phyloP scores from a whole-genome alignment of 2,113 vertebrate genomes.

The Lamprotornis superbus region DNA sequence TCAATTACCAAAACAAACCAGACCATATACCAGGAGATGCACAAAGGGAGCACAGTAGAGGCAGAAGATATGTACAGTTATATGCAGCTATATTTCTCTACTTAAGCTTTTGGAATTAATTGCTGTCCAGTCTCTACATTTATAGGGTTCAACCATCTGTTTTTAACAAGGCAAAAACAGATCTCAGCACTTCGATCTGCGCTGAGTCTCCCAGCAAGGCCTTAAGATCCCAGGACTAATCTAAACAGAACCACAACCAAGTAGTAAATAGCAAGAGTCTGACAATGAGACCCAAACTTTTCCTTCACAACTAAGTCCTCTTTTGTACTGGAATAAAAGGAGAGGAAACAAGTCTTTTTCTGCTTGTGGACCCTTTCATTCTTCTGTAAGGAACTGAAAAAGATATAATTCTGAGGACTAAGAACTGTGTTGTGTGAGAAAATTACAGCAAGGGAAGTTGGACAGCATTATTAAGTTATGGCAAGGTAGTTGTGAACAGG shows the following conservation, averaged over 20 bases:
- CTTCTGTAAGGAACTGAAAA: background rate
- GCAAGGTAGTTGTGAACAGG: background rate
- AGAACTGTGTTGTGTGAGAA: background rate
- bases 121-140: background rate
- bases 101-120: background rate
- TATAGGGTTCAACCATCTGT: background rate
- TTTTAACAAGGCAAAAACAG: background rate
- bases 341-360: slow-evolving; percentile 5
- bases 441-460: slow-evolving; percentile 2
- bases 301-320: background rate
- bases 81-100: background rate
- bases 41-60: background rate
- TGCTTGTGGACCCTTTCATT: background rate
- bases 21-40: background rate
- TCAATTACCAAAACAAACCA: background rate
- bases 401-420: background rate
- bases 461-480: background rate
- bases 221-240: background rate
- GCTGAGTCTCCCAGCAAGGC: background rate
- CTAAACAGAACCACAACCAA: background rate
- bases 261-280: background rate
- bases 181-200: background rate
- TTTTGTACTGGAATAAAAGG: background rate
- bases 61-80: background rate
- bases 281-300: background rate